Percentiles rank a stretch among this genome's conserved stretches.
Conservation (phyloP, 2,797 vertebrate species). For the Oreochromis mossambicus region DNA sequence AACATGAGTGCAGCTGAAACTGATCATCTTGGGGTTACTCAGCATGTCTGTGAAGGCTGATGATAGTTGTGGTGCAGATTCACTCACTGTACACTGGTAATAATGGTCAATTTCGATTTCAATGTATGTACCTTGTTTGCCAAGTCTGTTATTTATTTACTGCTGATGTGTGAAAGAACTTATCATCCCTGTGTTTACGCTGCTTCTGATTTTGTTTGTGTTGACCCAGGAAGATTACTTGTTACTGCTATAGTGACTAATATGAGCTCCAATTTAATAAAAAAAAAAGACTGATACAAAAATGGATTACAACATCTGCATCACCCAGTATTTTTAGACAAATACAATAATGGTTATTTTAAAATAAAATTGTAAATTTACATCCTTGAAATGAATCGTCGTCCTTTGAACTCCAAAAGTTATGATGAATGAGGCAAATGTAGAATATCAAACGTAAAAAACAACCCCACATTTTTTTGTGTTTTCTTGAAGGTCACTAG, state of each 20-base stretch:
- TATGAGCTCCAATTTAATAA: not conserved
- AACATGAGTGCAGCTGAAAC: not conserved
- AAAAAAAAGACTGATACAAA: not conserved
- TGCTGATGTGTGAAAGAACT: not conserved
- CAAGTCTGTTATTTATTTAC: not conserved
- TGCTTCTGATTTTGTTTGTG: not conserved
- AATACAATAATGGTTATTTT: not conserved
- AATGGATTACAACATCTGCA: not conserved
- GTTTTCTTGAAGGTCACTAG: slow-evolving; percentile 70
- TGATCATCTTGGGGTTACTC: not conserved
- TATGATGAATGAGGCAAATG: not conserved
- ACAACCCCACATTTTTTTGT: not conserved
- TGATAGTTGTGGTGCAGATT: not conserved
- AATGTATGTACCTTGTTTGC: no score
- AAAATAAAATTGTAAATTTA: not conserved
- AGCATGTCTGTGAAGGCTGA: not conserved
- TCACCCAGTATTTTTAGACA: not conserved
- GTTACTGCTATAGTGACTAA: not conserved
- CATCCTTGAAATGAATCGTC: not conserved
- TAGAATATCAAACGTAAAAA: not conserved
- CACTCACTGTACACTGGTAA: not conserved
- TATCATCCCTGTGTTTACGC: not conserved
- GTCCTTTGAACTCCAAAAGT: not conserved
- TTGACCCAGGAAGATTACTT: not conserved
- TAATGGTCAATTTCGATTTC: not conserved